Base-by-base conservation (phyloP, 2,113 vertebrate genomes). In the Genyomyrus donnyi region DNA sequence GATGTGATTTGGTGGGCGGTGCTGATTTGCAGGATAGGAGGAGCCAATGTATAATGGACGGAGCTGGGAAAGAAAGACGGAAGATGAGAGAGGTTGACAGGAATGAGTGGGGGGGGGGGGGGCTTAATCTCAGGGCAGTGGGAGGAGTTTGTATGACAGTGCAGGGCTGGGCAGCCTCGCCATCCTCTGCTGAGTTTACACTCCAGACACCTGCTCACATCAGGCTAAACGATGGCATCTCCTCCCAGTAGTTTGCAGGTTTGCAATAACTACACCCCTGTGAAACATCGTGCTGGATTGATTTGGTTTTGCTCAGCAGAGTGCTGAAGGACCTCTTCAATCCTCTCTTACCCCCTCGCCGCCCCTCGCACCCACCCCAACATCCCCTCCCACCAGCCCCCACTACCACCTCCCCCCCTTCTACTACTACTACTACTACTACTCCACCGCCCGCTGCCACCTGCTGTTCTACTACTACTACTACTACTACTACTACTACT, bases 161-260 rank as follows among this genome's bases (percentile, higher is more conserved):
- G 24, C 24, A 48, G 24, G 83, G 39, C 19, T 48, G 24, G n/a
- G 48, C 46, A 17, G 13, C 24, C 24, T 49, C 84, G 49, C 21
- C 45, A n/a, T n/a, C 13, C 70, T 39, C 27, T 80, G 74, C 74
- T 42, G 74, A 35, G 13, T 15, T 80, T 80, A 35, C 11, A 24
- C 83, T 13, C 84, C 84, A 27, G n/a, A n/a, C 84, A 86, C 84
- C 84, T 86, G 84, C 24, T 86, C 48, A 50, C n/a, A 86, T 86
- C 84, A 86, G 84, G 45, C 84, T 49, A 86, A 50, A 27, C 4
- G 48, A 86, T 31, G 24, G 45, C 1, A 15, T n/a, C n/a, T 31
- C 84, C 46, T 50, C 74, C 15, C 74, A 42, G 35, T 8, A 80
- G 13, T 19, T 77, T 0, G 19, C 83, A 85, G 45, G 45, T 27